Base-by-base conservation (phyloP, 2,888 invertebrate species). In the Myopa testacea region DNA sequence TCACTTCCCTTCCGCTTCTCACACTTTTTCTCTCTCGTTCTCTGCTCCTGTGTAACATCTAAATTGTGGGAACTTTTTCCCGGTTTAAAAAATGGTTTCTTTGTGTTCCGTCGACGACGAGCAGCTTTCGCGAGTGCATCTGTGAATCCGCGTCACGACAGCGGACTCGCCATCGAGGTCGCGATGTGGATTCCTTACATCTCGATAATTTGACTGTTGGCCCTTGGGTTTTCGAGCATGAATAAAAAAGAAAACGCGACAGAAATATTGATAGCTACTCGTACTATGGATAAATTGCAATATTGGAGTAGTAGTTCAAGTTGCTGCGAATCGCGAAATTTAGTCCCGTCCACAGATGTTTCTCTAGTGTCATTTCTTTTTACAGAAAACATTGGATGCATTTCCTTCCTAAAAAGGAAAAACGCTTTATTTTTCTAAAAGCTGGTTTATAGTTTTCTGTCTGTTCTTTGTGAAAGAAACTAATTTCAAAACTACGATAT, bases 171-270 rank as follows among this genome's bases (percentile, higher is more conserved):
- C 26, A 26, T 26, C 26, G 26, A 26, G 14, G 50, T 63, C 63
- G 60, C 62, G n/a, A 34, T 37, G 40, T 65, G 19, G 45, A 40
- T 34, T 40, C 34, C 52, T 74, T 52, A 52, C 74, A 74, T 50
- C 34, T 34, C 74, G 74, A 74, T 74, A 74, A 74, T 74, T 74
- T 74, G 50, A 65, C 65, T 63, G 45, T 65, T 74, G 45, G 50
- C 65, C 62, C 65, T 4, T n/a, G 65, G 74, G 63, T 74, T 52
- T 65, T 63, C 37, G 62, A 55, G n/a, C 65, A 38, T 65, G 37
- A 65, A 38, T 38, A 26, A 12, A 45, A 3, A 62, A 34, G 34
- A 62, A 62, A 62, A 62, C 62, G 62, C 62, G 62, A 26, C 62
- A 62, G 16, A 10, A 62, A 62, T 62, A 62, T 62, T 62, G 65